Evolutionary conservation across 2,797 vertebrate species (phyloP).

Genomic region (Kryptopterus vitreolus): DNA sequence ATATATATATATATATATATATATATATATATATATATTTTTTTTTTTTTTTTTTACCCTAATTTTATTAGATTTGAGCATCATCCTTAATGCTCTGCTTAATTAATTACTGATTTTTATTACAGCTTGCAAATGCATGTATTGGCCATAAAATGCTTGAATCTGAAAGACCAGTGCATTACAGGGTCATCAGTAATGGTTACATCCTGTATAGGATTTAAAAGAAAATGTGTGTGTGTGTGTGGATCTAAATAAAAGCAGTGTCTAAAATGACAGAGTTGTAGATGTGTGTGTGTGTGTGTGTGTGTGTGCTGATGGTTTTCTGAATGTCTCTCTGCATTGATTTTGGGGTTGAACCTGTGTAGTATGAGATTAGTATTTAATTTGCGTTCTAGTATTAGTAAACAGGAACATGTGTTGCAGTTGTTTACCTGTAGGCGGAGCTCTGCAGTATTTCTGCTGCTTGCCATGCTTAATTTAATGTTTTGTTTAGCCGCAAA

Average conservation of each 20-base stretch:
- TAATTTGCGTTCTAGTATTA: neutral
- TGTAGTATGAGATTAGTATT: neutral
- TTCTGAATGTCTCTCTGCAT: neutral
- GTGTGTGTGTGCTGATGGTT: constrained; percentile 10
- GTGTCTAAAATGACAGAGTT: constrained; percentile 28
- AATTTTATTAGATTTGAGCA: too few species aligned
- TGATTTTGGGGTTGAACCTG: neutral
- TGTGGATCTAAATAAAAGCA: constrained; percentile 33
- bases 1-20: too few species aligned
- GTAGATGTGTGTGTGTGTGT: constrained; percentile 10
- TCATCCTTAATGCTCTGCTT: neutral
- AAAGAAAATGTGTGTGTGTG: constrained; percentile 3
- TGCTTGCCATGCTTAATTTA: constrained; percentile 2
- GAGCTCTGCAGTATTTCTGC: neutral
- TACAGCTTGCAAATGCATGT: neutral
- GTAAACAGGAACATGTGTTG: neutral
- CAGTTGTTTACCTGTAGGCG: neutral
- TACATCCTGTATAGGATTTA: constrained; percentile 7
- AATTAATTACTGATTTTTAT: neutral
- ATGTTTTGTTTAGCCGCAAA: neutral
- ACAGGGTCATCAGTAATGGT: constrained; percentile 1
- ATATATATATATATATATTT: too few species aligned
- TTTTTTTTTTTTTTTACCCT: too few species aligned
- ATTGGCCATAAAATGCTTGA: neutral
- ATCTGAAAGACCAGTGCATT: neutral